Evolutionary conservation across 1,140 invertebrate species (phyloP), one percentile per base, ranked within the genome.

Genomic region (Sminthurinus signatus): DNA sequence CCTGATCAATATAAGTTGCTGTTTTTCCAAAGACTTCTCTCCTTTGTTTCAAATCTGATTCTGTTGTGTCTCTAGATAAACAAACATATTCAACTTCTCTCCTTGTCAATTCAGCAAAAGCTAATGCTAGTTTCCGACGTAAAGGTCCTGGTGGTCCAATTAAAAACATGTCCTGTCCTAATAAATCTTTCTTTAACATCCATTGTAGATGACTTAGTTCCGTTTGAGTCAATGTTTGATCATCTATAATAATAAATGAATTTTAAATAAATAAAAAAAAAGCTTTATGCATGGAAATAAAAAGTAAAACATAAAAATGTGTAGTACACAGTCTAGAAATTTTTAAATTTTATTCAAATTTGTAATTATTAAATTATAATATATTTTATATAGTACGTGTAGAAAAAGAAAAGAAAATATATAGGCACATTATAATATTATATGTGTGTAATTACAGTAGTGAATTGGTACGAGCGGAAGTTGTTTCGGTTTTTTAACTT

Each of bases 121-220:
- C 85, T 76, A 96, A 81, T 4, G 90, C 91, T 50, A 97, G 76
- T 72, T 86, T 81, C 39, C 90, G 78, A 75, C 88, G 82, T 60
- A 83, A 80, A 0, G 87, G 85, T 0, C 94, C 94, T 56, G 95
- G 94, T 32, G 64, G 64, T 2, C 95, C 96, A 67, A 97, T 85
- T 17, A 98, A 78, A 77, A 98, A 98, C 75, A 98, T 91, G 76
- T 98, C 95, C 78, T 98, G 96, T 1, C 87, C 86, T 1, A 98
- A 78, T 23, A 84, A 74, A 78, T 98, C 92, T 75, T 96, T 96
- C 75, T 96, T 91, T 76, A 95, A 83, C 84, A 96, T 94, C 93
- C 93, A 96, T 83, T 87, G 81, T 70, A 96, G 78, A 76, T 94
- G 87, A 51, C 84, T 81, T 3, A 94, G 76, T n/a, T 84, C 83